Evolutionary conservation across 2,888 invertebrate species (phyloP).

Genomic region (Ashinkailepas kermadecensis): DNA sequence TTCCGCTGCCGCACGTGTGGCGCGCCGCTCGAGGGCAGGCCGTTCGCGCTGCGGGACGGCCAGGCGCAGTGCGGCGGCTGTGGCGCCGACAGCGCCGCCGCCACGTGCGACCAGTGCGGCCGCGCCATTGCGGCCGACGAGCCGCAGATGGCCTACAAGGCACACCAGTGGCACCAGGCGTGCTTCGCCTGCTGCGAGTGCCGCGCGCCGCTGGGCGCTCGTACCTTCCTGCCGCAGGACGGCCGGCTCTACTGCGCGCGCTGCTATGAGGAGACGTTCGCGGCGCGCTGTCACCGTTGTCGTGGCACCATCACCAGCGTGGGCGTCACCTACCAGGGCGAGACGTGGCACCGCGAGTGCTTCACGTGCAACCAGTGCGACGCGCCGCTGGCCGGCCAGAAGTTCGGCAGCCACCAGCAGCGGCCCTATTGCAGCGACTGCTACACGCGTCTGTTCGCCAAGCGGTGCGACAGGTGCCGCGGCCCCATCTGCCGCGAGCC

Average conservation of each 20-base stretch:
- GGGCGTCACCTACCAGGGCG: conserved; percentile 99
- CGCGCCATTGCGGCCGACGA: neutral
- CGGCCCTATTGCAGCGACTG: conserved; percentile 99
- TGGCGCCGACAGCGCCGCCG: neutral
- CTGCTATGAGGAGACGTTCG: conserved; percentile 99
- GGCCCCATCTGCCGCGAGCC: conserved; percentile 95
- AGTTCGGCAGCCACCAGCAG: conserved; percentile 97
- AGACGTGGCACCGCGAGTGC: conserved; percentile 99
- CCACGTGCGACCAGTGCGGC: neutral
- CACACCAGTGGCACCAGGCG: conserved; percentile 71
- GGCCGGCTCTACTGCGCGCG: conserved; percentile 98
- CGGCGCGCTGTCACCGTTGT: conserved; percentile 97
- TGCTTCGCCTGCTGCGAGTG: conserved; percentile 90
- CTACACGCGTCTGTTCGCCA: conserved; percentile 97
- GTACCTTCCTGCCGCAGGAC: conserved; percentile 98
- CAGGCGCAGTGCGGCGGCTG: neutral
- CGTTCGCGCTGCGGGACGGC: neutral
- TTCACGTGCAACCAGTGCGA: conserved; percentile 97
- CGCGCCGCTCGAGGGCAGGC: conserved; percentile 1
- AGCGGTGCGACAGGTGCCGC: conserved; percentile 92
- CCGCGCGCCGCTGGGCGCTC: conserved; percentile 91
- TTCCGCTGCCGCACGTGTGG: neutral
- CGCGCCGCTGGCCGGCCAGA: conserved; percentile 91
- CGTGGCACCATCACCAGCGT: conserved; percentile 93
- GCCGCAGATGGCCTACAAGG: neutral